phyloP scores from a whole-genome alignment of 2,113 vertebrate species.

The Jaculus jaculus region DNA sequence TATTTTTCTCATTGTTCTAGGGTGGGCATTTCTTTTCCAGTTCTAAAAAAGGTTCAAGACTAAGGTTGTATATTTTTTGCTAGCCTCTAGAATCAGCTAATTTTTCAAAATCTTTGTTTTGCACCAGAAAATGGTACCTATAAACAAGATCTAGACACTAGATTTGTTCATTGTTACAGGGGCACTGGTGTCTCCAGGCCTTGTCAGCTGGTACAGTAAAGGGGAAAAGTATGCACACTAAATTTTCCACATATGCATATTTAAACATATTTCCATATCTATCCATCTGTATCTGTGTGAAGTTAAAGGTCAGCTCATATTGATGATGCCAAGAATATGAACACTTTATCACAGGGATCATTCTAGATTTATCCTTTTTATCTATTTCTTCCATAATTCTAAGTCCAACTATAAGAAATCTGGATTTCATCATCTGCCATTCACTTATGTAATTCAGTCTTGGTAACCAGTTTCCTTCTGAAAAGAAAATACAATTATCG shows the following conservation, averaged over 20 bases:
- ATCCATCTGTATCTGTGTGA: background rate
- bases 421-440: background rate
- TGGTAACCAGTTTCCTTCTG: background rate
- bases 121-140: background rate
- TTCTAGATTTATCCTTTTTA: background rate
- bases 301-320: background rate
- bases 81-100: background rate
- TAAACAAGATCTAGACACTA: too few relatives aligned
- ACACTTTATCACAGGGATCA: background rate
- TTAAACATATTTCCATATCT: too few relatives aligned
- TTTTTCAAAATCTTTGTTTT: background rate
- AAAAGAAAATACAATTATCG: background rate
- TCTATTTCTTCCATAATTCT: background rate
- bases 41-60: too few relatives aligned
- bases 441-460: background rate
- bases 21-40: background rate
- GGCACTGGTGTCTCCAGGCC: background rate
- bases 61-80: background rate
- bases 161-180: too few relatives aligned
- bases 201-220: background rate
- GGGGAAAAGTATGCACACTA: background rate
- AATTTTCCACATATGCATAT: background rate
- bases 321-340: background rate
- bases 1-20: background rate
- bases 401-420: background rate